Conservation (phyloP, 1,140 invertebrate species). For the Diprion similis region DNA sequence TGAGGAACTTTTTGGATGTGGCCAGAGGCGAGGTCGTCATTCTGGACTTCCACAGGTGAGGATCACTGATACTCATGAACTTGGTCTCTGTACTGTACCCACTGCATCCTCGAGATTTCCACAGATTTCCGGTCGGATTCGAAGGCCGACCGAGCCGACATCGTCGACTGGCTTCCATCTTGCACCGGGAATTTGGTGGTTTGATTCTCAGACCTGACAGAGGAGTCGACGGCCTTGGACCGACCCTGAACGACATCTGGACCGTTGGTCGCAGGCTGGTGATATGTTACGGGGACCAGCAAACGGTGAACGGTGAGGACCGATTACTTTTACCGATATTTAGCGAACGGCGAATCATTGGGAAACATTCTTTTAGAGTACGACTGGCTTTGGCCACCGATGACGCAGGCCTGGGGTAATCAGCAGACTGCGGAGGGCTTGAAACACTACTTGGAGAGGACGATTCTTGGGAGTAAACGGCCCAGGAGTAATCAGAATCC, state of each 20-base stretch:
- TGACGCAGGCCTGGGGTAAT: slow-evolving; percentile 76
- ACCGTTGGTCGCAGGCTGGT: slow-evolving; percentile 67
- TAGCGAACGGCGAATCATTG: slow-evolving; percentile 16
- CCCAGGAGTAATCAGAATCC: slow-evolving; percentile 61
- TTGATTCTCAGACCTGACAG: slow-evolving; percentile 60
- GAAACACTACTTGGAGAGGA: slow-evolving; percentile 63
- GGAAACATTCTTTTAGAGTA: slow-evolving; percentile 60
- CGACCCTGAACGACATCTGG: slow-evolving; percentile 71
- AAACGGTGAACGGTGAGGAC: slow-evolving; percentile 61
- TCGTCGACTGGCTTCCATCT: slow-evolving; percentile 63
- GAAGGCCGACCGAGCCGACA: slow-evolving; percentile 65
- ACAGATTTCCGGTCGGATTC: slow-evolving; percentile 74
- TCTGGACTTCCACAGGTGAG: slow-evolving; percentile 69
- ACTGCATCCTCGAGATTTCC: slow-evolving; percentile 13
- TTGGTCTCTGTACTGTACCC: background rate
- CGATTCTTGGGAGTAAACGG: slow-evolving; percentile 50
- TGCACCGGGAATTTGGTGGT: slow-evolving; percentile 69
- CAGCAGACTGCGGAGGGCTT: slow-evolving; percentile 62
- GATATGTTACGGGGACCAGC: slow-evolving; percentile 70
- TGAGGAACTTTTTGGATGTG: slow-evolving; percentile 68
- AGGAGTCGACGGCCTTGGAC: slow-evolving; percentile 58
- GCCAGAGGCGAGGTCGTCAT: slow-evolving; percentile 73
- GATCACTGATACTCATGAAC: background rate
- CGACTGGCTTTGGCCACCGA: slow-evolving; percentile 74
- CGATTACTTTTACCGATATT: slow-evolving; percentile 10